A percentile compares a stretch with the other conserved stretches of the same genome.
These are phyloP conservation scores for Neomorphus geoffroyi DNA, from an alignment of 2,797 vertebrate species.

Conservation along the genomic window DNA sequence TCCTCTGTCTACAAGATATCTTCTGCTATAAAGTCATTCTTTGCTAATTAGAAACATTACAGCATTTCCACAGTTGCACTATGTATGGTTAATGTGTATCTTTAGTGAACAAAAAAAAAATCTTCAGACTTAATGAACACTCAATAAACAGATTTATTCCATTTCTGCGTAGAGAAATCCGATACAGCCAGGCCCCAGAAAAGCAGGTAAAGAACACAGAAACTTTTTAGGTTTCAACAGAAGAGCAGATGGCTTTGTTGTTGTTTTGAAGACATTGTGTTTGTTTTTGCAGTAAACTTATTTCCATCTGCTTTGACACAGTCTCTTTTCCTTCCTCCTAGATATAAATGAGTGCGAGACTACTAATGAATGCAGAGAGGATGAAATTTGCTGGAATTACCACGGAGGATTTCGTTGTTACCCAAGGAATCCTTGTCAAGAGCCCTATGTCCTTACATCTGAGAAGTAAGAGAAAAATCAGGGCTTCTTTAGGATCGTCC, in stretches of 20 bases:
- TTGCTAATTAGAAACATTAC: not conserved
- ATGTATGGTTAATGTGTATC: not conserved
- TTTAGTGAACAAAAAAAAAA: not conserved
- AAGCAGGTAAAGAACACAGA: not conserved
- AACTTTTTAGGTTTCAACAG: not conserved
- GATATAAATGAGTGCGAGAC: constrained; percentile 97
- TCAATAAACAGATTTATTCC: not conserved
- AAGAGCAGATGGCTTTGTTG: not conserved
- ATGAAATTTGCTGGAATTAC: constrained; percentile 97
- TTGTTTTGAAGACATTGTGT: not conserved
- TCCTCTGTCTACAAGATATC: not conserved
- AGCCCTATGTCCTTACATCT: constrained; percentile 88
- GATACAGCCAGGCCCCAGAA: not conserved
- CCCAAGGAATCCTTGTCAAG: constrained; percentile 91
- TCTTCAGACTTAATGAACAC: not conserved
- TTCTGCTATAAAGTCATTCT: not conserved
- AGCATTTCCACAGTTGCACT: not conserved
- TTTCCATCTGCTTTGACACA: not conserved
- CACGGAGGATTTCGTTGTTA: constrained; percentile 94
- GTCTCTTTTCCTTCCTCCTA: constrained; percentile 56
- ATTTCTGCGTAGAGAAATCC: not conserved
- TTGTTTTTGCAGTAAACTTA: not conserved
- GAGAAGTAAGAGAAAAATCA: constrained; percentile 86
- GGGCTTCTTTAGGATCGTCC: not conserved
- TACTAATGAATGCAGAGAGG: constrained; percentile 88